Base-by-base conservation (phyloP, 2,113 vertebrate species). In the Athene noctua region DNA sequence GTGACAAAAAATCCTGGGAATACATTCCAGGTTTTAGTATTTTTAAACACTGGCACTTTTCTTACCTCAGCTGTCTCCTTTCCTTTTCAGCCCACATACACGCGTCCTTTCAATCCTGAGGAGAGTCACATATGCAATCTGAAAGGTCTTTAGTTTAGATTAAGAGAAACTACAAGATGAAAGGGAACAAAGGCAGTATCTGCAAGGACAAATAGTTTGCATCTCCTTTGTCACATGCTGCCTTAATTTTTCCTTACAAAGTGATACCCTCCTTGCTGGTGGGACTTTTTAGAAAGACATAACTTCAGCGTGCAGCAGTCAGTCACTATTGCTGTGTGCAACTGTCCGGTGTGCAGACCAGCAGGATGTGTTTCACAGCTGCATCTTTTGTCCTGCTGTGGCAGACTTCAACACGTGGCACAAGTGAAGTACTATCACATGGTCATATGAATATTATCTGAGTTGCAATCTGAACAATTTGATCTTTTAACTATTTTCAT, bases 101-200 rank as follows among this genome's bases (percentile, higher is more conserved):
- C 34, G 58, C 42, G 34, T 54, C 51, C 59, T 83, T 88, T 93
- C 86, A 88, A 2, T 49, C 72, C 77, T n/a, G 10, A 90, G 29
- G 32, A 80, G 71, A 92, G 30, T 40, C 80, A 38, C 34, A 59
- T 18, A 73, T 1, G 21, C 74, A 86, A 47, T 36, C 72, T 91
- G 80, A 95, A 94, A 94, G 52, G n/a, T 65, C 57, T 94, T 88
- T 94, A 86, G 59, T 81, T 75, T 79, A 86, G 88, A 83, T 72
- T 91, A 86, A 87, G 72, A 71, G 88, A 92, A 88, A 44, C 38
- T 83, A 8, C 36, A 62, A 67, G 72, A 83, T 34, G 55, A 93
- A 96, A 93, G 71, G 36, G 47, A 94, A 71, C 51, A 86, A 92
- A 90, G 61, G 11, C 84, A 74, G 47, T 84, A n/a, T 93, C 67